Percentiles rank a stretch among this genome's conserved stretches.
Conservation (phyloP, 2,113 vertebrate genomes). For the Psilopsiagon aurifrons region DNA sequence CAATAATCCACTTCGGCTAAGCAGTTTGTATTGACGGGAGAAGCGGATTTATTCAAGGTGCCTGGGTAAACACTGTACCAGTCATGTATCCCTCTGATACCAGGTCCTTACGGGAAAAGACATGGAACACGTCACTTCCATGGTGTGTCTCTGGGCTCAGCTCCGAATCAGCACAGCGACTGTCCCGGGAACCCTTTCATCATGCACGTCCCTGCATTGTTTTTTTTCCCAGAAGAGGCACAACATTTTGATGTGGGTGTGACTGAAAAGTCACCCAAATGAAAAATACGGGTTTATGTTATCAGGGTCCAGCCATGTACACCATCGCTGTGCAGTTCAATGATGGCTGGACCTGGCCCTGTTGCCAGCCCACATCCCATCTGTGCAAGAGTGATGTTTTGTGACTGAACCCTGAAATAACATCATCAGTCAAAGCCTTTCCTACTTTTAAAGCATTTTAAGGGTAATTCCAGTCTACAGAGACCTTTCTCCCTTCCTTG, state of each 20-base stretch:
- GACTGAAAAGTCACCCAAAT: neutral
- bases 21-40: neutral
- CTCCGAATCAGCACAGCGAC: neutral
- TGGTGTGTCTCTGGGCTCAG: neutral
- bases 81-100: slow-evolving; percentile 4
- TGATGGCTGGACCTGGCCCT: neutral
- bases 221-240: neutral
- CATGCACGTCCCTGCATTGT: neutral
- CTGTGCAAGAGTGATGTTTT: neutral
- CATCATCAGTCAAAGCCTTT: neutral
- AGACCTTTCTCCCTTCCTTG: neutral
- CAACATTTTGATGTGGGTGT: neutral
- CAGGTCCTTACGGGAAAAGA: neutral
- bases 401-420: neutral
- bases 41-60: neutral
- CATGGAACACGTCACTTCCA: neutral
- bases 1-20: neutral
- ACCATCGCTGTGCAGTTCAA: no score
- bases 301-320: neutral
- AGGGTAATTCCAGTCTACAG: neutral
- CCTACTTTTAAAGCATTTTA: neutral
- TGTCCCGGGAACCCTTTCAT: neutral
- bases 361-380: accelerated
- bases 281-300: neutral
- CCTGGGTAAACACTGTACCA: slow-evolving; percentile 1